These are phyloP conservation scores for Trimorus sp. DNA, from an alignment of 2,888 invertebrate species.

Conservation along the genomic window DNA sequence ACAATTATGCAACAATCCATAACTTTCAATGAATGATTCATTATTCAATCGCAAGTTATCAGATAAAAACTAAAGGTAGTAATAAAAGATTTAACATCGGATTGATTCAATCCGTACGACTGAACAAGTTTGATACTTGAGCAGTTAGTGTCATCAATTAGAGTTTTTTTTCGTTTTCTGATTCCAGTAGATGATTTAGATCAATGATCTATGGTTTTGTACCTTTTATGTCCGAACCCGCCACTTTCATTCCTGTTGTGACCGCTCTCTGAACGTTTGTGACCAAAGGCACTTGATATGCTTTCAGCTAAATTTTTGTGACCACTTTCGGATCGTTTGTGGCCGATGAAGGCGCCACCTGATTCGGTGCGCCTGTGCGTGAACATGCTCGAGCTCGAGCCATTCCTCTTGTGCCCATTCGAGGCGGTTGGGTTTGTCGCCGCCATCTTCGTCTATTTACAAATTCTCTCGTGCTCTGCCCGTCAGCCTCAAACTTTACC, in stretches of 20 bases:
- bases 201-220: slow-evolving; percentile 7
- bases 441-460: slow-evolving; percentile 69
- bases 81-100: not conserved
- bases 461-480: slow-evolving; percentile 1
- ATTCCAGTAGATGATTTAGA: too few species aligned
- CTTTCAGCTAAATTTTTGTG: slow-evolving; percentile 78
- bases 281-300: slow-evolving; percentile 80
- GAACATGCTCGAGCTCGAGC: slow-evolving; percentile 79
- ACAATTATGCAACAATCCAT: too few species aligned
- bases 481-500: slow-evolving; percentile 14
- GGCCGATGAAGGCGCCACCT: slow-evolving; percentile 77
- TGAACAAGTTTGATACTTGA: too few species aligned
- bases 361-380: slow-evolving; percentile 77
- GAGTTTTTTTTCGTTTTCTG: too few species aligned
- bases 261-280: slow-evolving; percentile 73
- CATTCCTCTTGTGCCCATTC: slow-evolving; percentile 78
- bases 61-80: too few species aligned
- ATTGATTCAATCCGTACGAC: too few species aligned
- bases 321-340: slow-evolving; percentile 78
- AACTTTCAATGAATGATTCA: too few species aligned
- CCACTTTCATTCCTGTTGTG: slow-evolving; percentile 78
- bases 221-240: slow-evolving; percentile 78
- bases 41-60: too few species aligned
- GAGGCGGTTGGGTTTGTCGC: slow-evolving; percentile 69
- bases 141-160: too few species aligned